phyloP scores from a whole-genome alignment of 2,797 vertebrate genomes.

The Masticophis lateralis region DNA sequence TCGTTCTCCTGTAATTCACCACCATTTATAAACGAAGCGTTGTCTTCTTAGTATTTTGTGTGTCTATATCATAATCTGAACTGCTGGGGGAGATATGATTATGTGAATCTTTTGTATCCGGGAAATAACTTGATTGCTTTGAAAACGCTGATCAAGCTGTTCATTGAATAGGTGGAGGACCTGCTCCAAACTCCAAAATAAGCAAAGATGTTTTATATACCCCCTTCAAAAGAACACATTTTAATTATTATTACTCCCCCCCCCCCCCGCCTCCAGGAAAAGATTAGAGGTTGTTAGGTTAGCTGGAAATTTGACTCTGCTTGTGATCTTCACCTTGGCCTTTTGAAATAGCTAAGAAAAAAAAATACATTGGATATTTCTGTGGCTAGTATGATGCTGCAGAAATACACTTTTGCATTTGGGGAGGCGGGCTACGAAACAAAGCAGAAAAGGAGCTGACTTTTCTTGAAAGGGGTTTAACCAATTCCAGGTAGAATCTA shows the following conservation, averaged over 20 bases:
- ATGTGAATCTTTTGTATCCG: constrained; percentile 45
- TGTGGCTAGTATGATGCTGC: neutral
- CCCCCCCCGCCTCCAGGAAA: neutral
- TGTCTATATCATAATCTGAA: constrained; percentile 42
- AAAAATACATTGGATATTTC: neutral
- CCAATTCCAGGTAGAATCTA: neutral
- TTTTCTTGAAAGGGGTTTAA: neutral
- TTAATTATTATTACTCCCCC: neutral
- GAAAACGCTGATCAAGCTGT: constrained; percentile 50
- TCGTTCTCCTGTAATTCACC: neutral
- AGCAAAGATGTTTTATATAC: neutral
- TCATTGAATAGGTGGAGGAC: neutral
- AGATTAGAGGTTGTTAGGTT: constrained; percentile 16
- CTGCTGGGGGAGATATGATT: constrained; percentile 54
- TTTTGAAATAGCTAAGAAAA: neutral
- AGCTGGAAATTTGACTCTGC: constrained; percentile 3
- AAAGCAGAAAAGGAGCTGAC: neutral
- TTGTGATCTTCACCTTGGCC: neutral
- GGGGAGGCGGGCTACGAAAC: neutral
- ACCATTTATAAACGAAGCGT: neutral
- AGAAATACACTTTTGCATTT: neutral
- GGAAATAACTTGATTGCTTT: constrained; percentile 48
- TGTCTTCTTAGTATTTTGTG: neutral
- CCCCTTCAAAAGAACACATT: neutral
- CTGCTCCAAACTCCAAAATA: neutral